These are phyloP conservation scores for Drosophila diplacantha DNA, from an alignment of 2,888 invertebrate genomes.

Conservation along the genomic window DNA sequence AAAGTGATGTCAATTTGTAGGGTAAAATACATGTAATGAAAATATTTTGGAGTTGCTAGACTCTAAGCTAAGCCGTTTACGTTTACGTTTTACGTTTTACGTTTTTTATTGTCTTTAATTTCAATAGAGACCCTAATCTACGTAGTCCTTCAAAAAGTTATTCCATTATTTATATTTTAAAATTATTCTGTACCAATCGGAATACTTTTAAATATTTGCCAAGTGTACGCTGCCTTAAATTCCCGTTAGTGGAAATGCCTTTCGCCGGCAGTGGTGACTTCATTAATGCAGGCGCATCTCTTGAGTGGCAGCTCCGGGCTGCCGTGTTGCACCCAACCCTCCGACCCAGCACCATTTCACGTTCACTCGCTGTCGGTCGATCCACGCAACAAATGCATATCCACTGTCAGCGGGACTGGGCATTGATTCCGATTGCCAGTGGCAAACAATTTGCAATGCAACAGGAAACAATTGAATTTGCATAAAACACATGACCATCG, in stretches of 20 bases:
- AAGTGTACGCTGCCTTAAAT: background rate
- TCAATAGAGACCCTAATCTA: too few species aligned
- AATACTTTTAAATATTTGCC: background rate
- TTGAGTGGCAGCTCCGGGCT: constrained; percentile 26
- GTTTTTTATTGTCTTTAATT: background rate
- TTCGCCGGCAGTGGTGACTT: constrained; percentile 16
- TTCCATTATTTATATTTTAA: background rate
- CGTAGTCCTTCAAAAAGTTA: too few species aligned
- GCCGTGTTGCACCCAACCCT: constrained; percentile 3
- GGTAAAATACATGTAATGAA: background rate
- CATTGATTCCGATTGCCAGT: constrained; percentile 41
- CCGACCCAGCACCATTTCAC: background rate
- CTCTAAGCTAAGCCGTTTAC: rapidly evolving
- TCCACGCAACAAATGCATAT: constrained; percentile 38
- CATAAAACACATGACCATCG: constrained; percentile 65
- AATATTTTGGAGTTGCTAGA: background rate
- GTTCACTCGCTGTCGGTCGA: constrained; percentile 10
- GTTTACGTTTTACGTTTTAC: too few species aligned
- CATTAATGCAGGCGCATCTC: constrained; percentile 39
- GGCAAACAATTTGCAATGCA: constrained; percentile 63
- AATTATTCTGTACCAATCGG: background rate
- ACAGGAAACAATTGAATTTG: constrained; percentile 71
- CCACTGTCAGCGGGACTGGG: constrained; percentile 15
- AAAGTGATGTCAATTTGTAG: background rate
- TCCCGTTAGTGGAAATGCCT: background rate